Conservation (phyloP, 2,113 vertebrate species). For the Syngnathus scovelli region DNA sequence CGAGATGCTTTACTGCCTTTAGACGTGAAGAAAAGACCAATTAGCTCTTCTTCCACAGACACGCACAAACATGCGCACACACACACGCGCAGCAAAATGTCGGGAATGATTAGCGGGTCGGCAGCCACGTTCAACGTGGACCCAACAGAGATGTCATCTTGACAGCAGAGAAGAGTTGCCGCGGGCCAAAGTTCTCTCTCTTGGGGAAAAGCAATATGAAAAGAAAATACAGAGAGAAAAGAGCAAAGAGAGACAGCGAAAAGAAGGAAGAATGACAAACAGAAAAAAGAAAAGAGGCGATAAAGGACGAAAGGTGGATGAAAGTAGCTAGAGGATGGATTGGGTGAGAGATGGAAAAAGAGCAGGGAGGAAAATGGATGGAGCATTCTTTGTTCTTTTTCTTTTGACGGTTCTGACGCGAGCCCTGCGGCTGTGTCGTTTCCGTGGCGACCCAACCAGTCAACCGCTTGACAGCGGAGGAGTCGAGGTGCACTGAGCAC, state of each 20-base stretch:
- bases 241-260: neutral
- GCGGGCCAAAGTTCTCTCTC: neutral
- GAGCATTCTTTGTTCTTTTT: neutral
- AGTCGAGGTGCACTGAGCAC: neutral
- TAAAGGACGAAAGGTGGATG: neutral
- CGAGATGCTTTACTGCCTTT: neutral
- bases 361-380: neutral
- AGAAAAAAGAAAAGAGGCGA: neutral
- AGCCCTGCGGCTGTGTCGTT: neutral
- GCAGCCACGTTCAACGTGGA: slow-evolving; percentile 9
- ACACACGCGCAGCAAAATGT: neutral
- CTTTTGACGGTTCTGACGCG: neutral
- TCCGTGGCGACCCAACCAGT: neutral
- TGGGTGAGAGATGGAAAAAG: neutral
- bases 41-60: neutral
- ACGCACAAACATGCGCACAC: neutral
- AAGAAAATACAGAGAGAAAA: too few relatives aligned
- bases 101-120: slow-evolving; percentile 10
- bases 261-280: neutral
- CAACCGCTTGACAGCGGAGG: neutral
- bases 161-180: slow-evolving; percentile 11
- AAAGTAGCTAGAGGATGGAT: neutral
- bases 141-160: slow-evolving; percentile 25
- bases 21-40: neutral
- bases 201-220: neutral